A percentile compares a stretch with the other conserved stretches of the same genome.
These are phyloP conservation scores for Alces alces DNA, from an alignment of 2,113 vertebrate species.

Conservation along the genomic window DNA sequence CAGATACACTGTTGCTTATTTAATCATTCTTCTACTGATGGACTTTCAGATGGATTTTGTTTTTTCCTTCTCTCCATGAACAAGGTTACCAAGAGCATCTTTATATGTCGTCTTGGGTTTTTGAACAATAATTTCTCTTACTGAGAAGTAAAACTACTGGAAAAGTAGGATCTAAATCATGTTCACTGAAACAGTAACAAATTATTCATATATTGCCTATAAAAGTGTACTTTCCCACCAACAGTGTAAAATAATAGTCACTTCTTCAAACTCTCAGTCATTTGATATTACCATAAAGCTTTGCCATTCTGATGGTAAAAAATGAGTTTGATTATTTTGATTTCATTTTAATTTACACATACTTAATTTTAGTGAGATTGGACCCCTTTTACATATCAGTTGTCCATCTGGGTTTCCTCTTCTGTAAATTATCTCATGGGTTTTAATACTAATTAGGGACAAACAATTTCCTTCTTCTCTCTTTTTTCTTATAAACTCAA, in stretches of 20 bases:
- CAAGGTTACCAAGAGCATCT: background rate
- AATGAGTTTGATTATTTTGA: background rate
- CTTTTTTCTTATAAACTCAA: background rate
- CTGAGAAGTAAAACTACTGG: background rate
- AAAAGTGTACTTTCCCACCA: background rate
- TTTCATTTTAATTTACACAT: background rate
- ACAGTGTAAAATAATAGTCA: background rate
- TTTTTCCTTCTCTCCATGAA: background rate
- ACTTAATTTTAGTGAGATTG: background rate
- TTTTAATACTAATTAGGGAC: background rate
- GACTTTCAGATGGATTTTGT: background rate
- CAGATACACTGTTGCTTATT: background rate
- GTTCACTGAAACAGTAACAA: background rate
- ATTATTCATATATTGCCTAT: background rate
- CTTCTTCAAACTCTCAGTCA: background rate
- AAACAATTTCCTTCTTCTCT: background rate
- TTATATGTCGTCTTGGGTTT: background rate
- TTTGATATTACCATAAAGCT: background rate
- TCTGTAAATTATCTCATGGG: background rate
- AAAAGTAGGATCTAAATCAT: background rate
- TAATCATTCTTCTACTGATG: background rate
- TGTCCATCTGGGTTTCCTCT: background rate
- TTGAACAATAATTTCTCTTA: background rate
- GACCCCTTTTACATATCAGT: background rate
- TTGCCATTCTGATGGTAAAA: background rate